These are phyloP conservation scores for Palythoa grandiflora DNA, from an alignment of 92 coral and sea anemone species.

Conservation along the genomic window DNA sequence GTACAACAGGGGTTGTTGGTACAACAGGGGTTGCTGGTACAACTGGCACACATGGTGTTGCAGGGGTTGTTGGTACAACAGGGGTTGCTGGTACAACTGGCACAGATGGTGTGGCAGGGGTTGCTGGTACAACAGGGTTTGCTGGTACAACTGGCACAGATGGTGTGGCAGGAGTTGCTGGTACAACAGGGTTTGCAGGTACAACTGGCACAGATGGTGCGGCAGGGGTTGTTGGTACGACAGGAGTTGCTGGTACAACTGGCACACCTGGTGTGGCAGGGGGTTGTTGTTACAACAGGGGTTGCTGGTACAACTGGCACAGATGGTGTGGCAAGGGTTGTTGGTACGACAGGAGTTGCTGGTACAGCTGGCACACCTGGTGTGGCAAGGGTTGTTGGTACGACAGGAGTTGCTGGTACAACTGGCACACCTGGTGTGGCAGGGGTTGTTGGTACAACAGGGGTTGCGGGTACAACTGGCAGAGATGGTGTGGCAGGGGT, in stretches of 20 bases:
- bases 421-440: not conserved
- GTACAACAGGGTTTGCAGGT: no score
- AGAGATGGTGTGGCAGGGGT: no score
- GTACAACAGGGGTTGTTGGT: no score
- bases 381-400: not conserved
- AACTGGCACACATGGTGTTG: not conserved
- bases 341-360: not conserved
- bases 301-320: no score
- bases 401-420: not conserved
- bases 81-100: not conserved
- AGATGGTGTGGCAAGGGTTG: not conserved
- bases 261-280: not conserved
- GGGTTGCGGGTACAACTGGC: not conserved
- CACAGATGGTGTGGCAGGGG: not conserved
- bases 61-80: not conserved
- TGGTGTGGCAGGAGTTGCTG: no score
- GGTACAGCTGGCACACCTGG: not conserved
- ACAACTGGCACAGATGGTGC: no score
- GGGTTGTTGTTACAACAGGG: no score
- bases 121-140: not conserved
- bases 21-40: no score
- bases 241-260: not conserved
- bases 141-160: not conserved
- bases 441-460: not conserved
- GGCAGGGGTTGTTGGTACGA: no score